These are phyloP conservation scores for Trichopria drosophilae DNA, from an alignment of 2,888 invertebrate genomes.

Conservation along the genomic window DNA sequence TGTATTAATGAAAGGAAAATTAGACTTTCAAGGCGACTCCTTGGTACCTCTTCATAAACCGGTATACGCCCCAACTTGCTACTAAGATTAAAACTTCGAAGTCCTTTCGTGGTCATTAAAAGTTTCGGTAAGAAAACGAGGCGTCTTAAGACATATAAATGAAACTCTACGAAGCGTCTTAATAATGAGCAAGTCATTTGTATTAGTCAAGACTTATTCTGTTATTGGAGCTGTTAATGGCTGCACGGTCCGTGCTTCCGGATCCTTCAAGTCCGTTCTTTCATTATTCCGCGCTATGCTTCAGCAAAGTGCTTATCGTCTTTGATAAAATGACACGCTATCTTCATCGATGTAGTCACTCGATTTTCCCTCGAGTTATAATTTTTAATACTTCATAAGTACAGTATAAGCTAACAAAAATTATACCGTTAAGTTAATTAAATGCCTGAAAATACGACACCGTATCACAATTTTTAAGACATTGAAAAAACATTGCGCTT, in stretches of 20 bases:
- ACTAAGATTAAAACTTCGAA: constrained; percentile 46
- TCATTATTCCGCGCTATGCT: too few relatives aligned
- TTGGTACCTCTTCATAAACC: constrained; percentile 45
- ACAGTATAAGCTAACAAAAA: too few relatives aligned
- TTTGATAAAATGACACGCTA: too few relatives aligned
- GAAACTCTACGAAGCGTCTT: constrained; percentile 44
- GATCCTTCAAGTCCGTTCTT: too few relatives aligned
- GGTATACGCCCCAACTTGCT: constrained; percentile 42
- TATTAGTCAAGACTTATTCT: constrained; percentile 41
- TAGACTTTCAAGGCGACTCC: constrained; percentile 41
- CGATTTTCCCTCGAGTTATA: too few relatives aligned
- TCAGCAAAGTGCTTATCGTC: too few relatives aligned
- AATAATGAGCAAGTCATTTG: constrained; percentile 47
- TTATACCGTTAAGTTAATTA: too few relatives aligned
- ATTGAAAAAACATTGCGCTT: too few relatives aligned
- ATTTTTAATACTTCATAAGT: too few relatives aligned
- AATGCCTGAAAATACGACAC: too few relatives aligned
- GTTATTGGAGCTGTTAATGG: constrained; percentile 39
- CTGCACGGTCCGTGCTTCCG: constrained; percentile 24
- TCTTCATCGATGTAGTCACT: too few relatives aligned
- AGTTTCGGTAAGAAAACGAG: constrained; percentile 44
- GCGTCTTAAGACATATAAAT: constrained; percentile 51
- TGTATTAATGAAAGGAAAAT: constrained; percentile 35
- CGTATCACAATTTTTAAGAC: too few relatives aligned
- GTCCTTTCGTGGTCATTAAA: constrained; percentile 47